phyloP scores from a whole-genome alignment of 1,140 invertebrate genomes.

The Sarcophaga bullata region DNA sequence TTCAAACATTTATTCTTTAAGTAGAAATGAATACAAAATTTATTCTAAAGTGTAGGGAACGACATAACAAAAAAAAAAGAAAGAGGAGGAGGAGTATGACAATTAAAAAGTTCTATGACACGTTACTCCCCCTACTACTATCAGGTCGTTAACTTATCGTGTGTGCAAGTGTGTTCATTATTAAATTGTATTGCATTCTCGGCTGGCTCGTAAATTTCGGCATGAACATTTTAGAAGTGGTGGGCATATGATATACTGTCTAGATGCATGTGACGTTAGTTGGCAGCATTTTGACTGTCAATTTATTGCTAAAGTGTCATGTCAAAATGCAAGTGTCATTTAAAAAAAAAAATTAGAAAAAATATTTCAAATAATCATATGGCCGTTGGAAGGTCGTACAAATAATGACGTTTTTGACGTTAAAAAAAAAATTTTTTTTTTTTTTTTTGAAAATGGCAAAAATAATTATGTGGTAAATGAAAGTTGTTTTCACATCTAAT shows the following conservation, averaged over 20 bases:
- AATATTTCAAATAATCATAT: too few species aligned
- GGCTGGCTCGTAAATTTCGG: neutral
- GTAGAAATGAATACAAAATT: too few species aligned
- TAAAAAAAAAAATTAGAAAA: neutral
- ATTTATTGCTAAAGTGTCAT: neutral
- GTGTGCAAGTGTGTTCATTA: neutral
- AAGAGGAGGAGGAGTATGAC: too few species aligned
- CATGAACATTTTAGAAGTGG: neutral
- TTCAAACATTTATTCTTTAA: too few species aligned
- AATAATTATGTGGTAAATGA: neutral
- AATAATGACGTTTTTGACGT: neutral
- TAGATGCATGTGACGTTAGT: neutral
- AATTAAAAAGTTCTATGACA: neutral
- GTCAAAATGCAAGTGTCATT: neutral
- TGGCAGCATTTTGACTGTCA: neutral
- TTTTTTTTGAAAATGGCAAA: too few species aligned
- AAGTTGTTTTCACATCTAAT: neutral
- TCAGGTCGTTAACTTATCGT: slow-evolving; percentile 10
- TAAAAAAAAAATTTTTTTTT: neutral
- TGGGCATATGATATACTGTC: neutral
- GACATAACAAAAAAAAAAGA: neutral
- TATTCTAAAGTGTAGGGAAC: neutral
- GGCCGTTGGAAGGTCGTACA: neutral
- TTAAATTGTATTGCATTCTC: neutral
- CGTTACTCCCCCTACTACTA: neutral